Evolutionary conservation across 2,888 invertebrate species (phyloP).

Genomic region (Troides oblongomaculatus): DNA sequence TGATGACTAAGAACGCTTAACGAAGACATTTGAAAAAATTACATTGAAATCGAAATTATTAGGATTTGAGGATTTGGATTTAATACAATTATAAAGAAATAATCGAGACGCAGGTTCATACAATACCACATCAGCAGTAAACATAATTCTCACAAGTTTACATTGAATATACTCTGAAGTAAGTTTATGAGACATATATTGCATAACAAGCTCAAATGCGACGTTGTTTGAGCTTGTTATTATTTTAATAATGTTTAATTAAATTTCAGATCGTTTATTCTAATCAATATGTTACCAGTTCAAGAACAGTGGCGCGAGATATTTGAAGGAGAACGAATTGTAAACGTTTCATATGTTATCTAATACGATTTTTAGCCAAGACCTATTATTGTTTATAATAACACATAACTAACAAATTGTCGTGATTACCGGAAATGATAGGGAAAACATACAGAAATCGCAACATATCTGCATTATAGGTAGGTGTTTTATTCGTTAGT

Average conservation of each 20-base stretch:
- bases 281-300: background rate
- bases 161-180: background rate
- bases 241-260: slow-evolving; percentile 6
- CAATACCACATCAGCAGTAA: background rate
- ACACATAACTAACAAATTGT: background rate
- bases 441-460: background rate
- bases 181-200: background rate
- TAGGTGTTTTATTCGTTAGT: background rate
- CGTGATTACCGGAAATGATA: background rate
- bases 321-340: background rate
- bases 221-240: slow-evolving; percentile 3
- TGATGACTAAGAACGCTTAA: background rate
- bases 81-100: background rate
- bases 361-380: background rate
- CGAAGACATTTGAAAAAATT: background rate
- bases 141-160: background rate
- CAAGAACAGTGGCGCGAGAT: background rate
- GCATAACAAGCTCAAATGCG: background rate
- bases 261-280: slow-evolving; percentile 23
- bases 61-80: background rate
- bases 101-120: background rate
- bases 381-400: background rate
- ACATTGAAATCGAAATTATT: background rate
- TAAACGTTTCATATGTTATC: background rate
- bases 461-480: background rate